Base-by-base conservation (phyloP, 2,888 invertebrate genomes). In the Orchesella flavescens region DNA sequence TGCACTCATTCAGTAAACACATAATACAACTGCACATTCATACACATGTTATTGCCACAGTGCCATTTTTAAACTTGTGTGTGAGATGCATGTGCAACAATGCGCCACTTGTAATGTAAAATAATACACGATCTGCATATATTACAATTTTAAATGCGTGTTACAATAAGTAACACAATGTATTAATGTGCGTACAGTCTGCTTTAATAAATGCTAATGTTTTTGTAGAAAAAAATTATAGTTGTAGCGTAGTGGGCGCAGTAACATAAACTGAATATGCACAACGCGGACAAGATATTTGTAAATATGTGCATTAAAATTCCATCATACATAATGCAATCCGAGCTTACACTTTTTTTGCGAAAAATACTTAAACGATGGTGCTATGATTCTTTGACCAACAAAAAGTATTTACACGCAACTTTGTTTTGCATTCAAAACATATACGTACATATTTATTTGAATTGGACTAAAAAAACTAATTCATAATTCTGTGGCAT, bases 31-130 rank as follows among this genome's bases (percentile, higher is more conserved):
- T 43, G 21, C 49, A 24, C 73, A 49, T 72, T 72, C 63, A 72
- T 55, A 49, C 79, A 79, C 63, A 72, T 55, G 66, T 44, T 65
- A 79, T 79, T 65, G 65, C 55, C 71, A 63, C 19, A 80, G 68
- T 80, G 66, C 80, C 80, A 71, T 80, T 80, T 80, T 80, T 66
- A 73, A 55, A 55, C 12, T 46, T 74, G 44, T 59, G 34, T 71
- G 57, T 59, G 23, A 23, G 24, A 61, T 61, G 61, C 61, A 61
- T 24, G 15, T 61, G 61, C 61, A 61, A 57, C 57, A 61, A 23
- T 21, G 24, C 23, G 23, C 61, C 24, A 61, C 55, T n/a, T 19
- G 10, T 57, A 17, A 57, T 61, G 43, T 44, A 65, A 65, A 15
- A 43, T 44, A 34, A 43, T 65, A 65, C 65, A 43, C 43, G 65